phyloP scores from a whole-genome alignment of 2,797 vertebrate species.

The Vespertilio murinus region DNA sequence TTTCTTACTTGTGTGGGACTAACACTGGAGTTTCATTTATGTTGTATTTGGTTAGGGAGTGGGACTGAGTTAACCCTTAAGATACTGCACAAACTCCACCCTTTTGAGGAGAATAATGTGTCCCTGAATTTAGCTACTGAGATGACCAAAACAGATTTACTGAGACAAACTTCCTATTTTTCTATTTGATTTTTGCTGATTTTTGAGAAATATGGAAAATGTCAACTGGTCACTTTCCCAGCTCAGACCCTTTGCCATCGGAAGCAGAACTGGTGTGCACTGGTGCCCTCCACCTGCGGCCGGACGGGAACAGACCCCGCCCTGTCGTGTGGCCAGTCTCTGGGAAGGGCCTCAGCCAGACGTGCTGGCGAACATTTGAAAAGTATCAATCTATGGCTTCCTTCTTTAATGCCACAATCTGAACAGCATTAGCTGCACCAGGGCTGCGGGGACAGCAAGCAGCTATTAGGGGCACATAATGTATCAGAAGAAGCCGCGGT shows the following conservation, averaged over 20 bases:
- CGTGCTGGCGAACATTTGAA: not conserved
- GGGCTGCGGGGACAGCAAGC: conserved; percentile 10
- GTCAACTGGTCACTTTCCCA: not conserved
- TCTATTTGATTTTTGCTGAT: not conserved
- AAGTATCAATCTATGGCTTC: conserved; percentile 32
- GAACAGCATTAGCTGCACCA: conserved; percentile 57
- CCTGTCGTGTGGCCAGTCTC: not conserved
- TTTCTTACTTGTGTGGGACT: not conserved
- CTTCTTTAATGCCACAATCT: conserved; percentile 37
- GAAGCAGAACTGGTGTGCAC: not conserved
- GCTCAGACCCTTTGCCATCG: not conserved
- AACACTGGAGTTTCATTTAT: not conserved
- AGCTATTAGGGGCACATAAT: conserved; percentile 68
- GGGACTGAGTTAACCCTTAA: not conserved
- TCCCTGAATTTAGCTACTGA: not conserved
- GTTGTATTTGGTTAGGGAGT: not conserved
- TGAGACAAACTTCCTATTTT: not conserved
- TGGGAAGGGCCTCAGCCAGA: not conserved
- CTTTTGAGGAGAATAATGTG: not conserved
- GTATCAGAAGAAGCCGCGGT: conserved; percentile 68
- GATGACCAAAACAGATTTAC: not conserved
- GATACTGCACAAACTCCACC: not conserved
- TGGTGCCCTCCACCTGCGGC: fast-evolving
- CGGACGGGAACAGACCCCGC: not conserved
- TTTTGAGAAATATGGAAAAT: not conserved